Evolutionary conservation across 2,888 invertebrate genomes (phyloP), one percentile per base, ranked within the genome.

Genomic region (Hypena proboscidalis): DNA sequence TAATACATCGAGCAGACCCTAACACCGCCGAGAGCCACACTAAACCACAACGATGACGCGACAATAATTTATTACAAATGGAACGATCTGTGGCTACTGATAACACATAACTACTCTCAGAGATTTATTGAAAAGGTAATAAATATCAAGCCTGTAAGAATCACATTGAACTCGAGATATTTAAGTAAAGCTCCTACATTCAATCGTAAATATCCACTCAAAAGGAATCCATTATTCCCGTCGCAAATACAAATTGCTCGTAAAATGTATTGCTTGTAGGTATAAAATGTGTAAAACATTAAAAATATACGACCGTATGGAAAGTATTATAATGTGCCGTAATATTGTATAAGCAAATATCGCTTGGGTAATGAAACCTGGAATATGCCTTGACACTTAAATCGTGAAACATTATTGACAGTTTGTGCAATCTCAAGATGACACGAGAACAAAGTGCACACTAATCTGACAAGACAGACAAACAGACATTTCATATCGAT

Each of bases 1-100:
- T 68, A 60, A 69, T 63, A 61, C 65, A 74, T 67, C 61, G 53
- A 68, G 61, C 48, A 36, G 26, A 32, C 6, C 22, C 29, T 23
- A 52, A 60, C 47, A 58, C 43, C 4, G 11, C 53, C 59, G 44
- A 64, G 66, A 62, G 57, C 58, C 14, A 19, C 11, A 40, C 34
- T 26, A 8, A 39, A 26, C 3, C 25, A 11, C 33, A 33, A 17
- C 25, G 14, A 36, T 27, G 13, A 27, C 19, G 14, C 14, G 7
- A 22, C 27, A 20, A 13, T 14, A 13, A 37, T 37, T 36, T 36
- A 21, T 29, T 21, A 20, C 30, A 21, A 40, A 43, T 42, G 6
- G 5, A 31, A 25, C 21, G 11, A 22, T 8, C 7, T 1, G 32
- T 20, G 9, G 27, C 50, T 54, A 42, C 58, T 50, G 50, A 27